Conservation (phyloP, 2,888 invertebrate genomes). For the Drosophila anceps region DNA sequence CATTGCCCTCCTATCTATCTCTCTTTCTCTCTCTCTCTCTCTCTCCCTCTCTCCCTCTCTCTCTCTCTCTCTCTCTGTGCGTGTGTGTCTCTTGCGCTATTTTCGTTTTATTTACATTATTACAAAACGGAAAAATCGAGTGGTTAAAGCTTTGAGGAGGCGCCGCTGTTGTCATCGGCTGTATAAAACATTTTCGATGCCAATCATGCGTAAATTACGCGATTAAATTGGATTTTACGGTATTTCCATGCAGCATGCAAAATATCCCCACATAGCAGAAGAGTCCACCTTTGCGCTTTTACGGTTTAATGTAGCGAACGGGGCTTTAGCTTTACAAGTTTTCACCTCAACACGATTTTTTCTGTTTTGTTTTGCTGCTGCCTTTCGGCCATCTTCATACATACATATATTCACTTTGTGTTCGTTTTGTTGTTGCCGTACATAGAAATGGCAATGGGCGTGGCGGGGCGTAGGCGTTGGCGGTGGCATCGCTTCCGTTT, state of each 20-base stretch:
- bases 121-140: conserved; percentile 39
- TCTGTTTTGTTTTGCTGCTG: conserved; percentile 28
- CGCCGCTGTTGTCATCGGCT: conserved; percentile 47
- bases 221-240: conserved; percentile 75
- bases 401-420: background rate
- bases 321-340: conserved; percentile 54
- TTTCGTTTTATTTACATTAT: conserved; percentile 75
- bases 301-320: conserved; percentile 37
- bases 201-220: conserved; percentile 81
- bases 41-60: background rate
- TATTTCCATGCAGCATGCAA: conserved; percentile 62
- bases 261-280: conserved; percentile 34
- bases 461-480: conserved; percentile 55
- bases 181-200: conserved; percentile 66
- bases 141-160: conserved; percentile 2
- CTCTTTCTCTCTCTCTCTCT: background rate
- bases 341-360: conserved; percentile 45
- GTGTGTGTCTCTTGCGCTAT: conserved; percentile 40
- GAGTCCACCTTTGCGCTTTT: conserved; percentile 17
- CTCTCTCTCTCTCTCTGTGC: background rate
- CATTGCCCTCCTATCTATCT: too few relatives aligned
- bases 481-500: conserved; percentile 67
- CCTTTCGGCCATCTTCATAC: conserved; percentile 6
- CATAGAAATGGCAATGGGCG: conserved; percentile 47
- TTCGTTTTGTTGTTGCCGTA: background rate